Percentiles rank a stretch among this genome's conserved stretches.
These are phyloP conservation scores for Passer montanus DNA, from an alignment of 2,113 vertebrate species.

Conservation along the genomic window DNA sequence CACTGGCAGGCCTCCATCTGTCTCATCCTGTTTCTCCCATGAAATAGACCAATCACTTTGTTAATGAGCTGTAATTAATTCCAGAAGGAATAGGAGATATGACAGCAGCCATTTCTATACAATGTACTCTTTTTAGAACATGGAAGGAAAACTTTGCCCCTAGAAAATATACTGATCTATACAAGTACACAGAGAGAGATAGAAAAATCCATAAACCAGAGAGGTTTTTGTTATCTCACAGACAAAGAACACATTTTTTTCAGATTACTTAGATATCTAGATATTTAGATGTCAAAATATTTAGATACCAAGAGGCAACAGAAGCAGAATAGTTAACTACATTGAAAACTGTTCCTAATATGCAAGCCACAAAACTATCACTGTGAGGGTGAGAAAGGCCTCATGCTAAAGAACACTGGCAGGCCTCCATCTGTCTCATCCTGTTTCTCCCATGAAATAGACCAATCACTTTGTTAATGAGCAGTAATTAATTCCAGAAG, in stretches of 20 bases:
- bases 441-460: constrained; percentile 26
- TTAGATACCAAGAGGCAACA: not conserved
- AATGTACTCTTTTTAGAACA: no score
- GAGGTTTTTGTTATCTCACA: not conserved
- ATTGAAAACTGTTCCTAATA: not conserved
- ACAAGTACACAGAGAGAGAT: not conserved
- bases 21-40: constrained; percentile 23
- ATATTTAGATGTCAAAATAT: not conserved
- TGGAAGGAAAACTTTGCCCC: no score
- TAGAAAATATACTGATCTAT: not conserved
- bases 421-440: constrained; percentile 21
- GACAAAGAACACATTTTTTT: not conserved
- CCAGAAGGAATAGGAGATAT: constrained; percentile 2
- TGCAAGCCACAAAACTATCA: not conserved
- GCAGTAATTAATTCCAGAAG: constrained; percentile 35
- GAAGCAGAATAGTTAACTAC: constrained; percentile 32
- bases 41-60: constrained; percentile 21
- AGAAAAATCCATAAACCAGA: not conserved
- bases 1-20: constrained; percentile 31
- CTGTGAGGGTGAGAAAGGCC: constrained; percentile 38
- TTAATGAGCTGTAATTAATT: constrained; percentile 19
- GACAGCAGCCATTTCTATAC: no score
- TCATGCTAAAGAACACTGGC: constrained; percentile 15
- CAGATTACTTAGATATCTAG: not conserved
- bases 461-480: constrained; percentile 25